Conservation (phyloP, 2,113 vertebrate genomes). For the Mystacornis crossleyi region DNA sequence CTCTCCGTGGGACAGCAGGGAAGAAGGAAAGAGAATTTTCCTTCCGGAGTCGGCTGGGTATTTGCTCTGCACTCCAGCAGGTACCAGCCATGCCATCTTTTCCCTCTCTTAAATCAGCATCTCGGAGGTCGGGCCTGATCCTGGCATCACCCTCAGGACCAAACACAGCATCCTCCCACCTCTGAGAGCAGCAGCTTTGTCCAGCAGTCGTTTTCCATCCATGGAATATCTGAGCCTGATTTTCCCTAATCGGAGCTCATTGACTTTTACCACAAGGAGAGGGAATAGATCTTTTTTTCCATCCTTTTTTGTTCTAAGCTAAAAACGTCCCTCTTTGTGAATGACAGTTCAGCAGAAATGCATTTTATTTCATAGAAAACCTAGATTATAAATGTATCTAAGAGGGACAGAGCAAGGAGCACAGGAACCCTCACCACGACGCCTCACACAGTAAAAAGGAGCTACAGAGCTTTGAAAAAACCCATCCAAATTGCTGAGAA, state of each 20-base stretch:
- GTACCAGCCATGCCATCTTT: background rate
- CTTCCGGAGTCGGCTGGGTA: no score
- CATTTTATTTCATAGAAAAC: constrained; percentile 12
- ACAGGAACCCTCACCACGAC: background rate
- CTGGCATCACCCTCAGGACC: background rate
- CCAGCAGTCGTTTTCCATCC: background rate
- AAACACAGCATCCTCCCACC: background rate
- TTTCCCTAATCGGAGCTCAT: background rate
- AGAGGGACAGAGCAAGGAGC: constrained; percentile 24
- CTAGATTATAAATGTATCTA: background rate
- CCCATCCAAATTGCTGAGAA: constrained; percentile 7
- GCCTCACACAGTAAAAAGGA: background rate
- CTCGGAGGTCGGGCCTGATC: background rate
- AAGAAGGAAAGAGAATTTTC: no score
- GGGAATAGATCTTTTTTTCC: background rate
- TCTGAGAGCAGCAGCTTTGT: background rate
- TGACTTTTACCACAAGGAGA: background rate
- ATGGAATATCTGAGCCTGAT: background rate
- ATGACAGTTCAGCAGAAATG: constrained; percentile 25
- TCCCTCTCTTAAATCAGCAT: background rate
- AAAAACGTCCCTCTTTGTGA: background rate
- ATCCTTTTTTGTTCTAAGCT: background rate
- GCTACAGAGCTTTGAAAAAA: background rate
- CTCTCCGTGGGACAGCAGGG: no score
- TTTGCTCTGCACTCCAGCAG: background rate